Evolutionary conservation across 1,140 invertebrate genomes (phyloP).

Genomic region (Cyrtorhinus lividipennis): DNA sequence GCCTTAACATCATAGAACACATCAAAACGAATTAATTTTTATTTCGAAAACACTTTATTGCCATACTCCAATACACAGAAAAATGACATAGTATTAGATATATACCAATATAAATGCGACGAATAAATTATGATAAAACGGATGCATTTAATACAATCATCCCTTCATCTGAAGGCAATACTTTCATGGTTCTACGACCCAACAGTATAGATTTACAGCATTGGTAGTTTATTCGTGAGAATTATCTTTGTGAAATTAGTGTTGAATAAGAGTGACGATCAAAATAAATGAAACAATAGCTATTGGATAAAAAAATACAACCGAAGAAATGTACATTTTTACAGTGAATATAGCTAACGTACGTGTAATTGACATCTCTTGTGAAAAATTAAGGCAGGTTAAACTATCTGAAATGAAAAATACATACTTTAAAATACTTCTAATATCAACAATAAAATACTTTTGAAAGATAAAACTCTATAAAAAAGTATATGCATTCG

Average conservation of each 20-base stretch:
- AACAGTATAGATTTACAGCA: neutral
- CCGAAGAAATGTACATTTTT: slow-evolving; percentile 5
- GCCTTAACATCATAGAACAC: neutral
- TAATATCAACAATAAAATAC: neutral
- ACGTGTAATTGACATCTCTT: slow-evolving; percentile 2
- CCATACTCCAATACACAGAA: neutral
- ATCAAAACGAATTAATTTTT: neutral
- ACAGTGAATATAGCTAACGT: neutral
- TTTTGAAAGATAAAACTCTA: slow-evolving; percentile 4
- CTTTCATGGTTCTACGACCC: neutral
- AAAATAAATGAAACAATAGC: neutral
- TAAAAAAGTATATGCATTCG: neutral
- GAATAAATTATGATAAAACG: neutral
- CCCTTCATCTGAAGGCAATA: neutral
- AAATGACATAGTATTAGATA: slow-evolving; percentile 1
- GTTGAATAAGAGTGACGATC: too few relatives aligned
- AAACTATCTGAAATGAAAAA: neutral
- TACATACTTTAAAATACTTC: neutral
- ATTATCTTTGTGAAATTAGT: too few relatives aligned
- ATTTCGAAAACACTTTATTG: slow-evolving; percentile 2
- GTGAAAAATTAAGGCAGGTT: slow-evolving; percentile 4
- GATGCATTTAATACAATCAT: neutral
- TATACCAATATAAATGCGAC: slow-evolving; percentile 1
- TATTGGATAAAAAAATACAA: neutral
- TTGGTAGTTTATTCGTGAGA: too few relatives aligned